Percentiles rank a stretch among this genome's conserved stretches.
phyloP scores from a whole-genome alignment of 2,888 invertebrate genomes.

The Acrobasis repandana region DNA sequence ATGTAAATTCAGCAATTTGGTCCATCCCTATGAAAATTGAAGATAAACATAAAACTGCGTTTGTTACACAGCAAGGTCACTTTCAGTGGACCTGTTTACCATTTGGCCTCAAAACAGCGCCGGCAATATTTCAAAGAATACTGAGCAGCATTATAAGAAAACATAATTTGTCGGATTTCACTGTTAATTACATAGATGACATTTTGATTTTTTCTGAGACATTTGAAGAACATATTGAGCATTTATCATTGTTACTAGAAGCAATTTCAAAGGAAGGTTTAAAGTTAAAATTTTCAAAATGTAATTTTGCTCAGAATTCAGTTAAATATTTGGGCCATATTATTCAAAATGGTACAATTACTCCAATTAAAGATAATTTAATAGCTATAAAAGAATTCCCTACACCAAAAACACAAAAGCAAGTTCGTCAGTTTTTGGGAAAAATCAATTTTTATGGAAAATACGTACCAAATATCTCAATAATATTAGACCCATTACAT shows the following conservation, averaged over 20 bases:
- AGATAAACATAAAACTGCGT: slow-evolving; percentile 48
- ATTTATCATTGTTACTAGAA: slow-evolving; percentile 31
- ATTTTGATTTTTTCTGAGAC: slow-evolving; percentile 36
- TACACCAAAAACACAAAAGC: slow-evolving; percentile 37
- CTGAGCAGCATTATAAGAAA: slow-evolving; percentile 36
- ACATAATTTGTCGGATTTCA: slow-evolving; percentile 17
- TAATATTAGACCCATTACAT: too few relatives aligned
- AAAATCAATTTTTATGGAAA: slow-evolving; percentile 37
- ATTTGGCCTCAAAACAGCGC: slow-evolving; percentile 51
- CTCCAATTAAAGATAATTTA: slow-evolving; percentile 27
- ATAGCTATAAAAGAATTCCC: too few relatives aligned
- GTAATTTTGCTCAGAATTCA: slow-evolving; percentile 28
- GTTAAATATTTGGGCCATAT: slow-evolving; percentile 32
- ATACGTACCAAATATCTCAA: slow-evolving; percentile 34
- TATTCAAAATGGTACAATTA: slow-evolving; percentile 31
- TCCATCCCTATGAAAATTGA: slow-evolving; percentile 47
- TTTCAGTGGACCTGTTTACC: slow-evolving; percentile 49
- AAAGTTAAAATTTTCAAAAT: slow-evolving; percentile 35
- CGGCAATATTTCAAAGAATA: slow-evolving; percentile 54
- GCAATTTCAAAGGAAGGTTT: slow-evolving; percentile 34
- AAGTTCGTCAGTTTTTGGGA: slow-evolving; percentile 36
- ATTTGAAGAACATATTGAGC: slow-evolving; percentile 35
- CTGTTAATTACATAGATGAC: slow-evolving; percentile 25
- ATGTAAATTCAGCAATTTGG: slow-evolving; percentile 58
- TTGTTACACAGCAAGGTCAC: slow-evolving; percentile 39